Evolutionary conservation across 2,797 vertebrate species (phyloP).

Genomic region (Ambastaia sidthimunki): DNA sequence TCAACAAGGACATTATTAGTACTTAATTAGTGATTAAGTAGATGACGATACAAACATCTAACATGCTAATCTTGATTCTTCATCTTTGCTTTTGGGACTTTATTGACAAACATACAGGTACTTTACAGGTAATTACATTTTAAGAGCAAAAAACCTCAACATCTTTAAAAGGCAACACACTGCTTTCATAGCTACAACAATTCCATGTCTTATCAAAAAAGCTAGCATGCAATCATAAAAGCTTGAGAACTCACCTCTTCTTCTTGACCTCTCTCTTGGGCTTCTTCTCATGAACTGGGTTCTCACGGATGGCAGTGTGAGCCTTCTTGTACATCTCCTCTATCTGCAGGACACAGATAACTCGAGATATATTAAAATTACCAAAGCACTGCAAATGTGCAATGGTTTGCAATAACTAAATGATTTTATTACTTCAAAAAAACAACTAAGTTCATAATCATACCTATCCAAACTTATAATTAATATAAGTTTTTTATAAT

Average conservation of each 20-base stretch:
- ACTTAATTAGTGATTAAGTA: too few relatives aligned
- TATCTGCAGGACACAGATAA: constrained; percentile 76
- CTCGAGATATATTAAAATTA: too few relatives aligned
- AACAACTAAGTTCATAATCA: too few relatives aligned
- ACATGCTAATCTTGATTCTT: not conserved
- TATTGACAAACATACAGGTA: not conserved
- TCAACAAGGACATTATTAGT: not conserved
- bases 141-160: not conserved
- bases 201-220: not conserved
- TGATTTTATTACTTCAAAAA: too few relatives aligned
- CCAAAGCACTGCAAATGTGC: too few relatives aligned
- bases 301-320: constrained; percentile 89
- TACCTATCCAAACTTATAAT: too few relatives aligned
- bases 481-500: too few relatives aligned
- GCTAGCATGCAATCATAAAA: not conserved
- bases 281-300: constrained; percentile 97
- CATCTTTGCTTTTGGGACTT: not conserved
- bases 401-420: too few relatives aligned
- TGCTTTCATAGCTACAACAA: not conserved
- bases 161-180: not conserved
- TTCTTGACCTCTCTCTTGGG: constrained; percentile 95
- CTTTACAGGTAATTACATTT: not conserved
- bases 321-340: constrained; percentile 97
- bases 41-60: too few relatives aligned
- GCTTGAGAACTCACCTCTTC: constrained; percentile 85